Conservation (phyloP, 2,888 invertebrate species). For the Exocentrus adspersus region DNA sequence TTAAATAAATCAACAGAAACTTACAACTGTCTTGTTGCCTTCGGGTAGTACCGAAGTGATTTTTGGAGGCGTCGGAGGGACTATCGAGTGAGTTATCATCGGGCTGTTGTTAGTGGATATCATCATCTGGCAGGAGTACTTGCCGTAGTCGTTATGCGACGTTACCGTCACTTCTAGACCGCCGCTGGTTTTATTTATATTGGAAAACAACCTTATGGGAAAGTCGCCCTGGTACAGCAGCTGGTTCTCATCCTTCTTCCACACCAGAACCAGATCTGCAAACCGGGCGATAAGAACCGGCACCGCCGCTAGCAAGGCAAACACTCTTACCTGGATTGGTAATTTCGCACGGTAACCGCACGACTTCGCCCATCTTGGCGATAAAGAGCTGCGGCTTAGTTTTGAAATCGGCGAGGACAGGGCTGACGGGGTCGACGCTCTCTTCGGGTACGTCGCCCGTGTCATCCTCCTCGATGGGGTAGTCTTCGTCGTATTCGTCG, state of each 20-base stretch:
- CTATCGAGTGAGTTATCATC: conserved; percentile 50
- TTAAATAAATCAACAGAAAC: conserved; percentile 12
- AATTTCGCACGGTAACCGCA: conserved; percentile 58
- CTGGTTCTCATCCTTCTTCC: conserved; percentile 46
- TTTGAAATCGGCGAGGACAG: conserved; percentile 34
- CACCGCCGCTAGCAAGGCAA: too few relatives aligned
- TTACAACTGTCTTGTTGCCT: conserved; percentile 48
- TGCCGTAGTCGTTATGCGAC: conserved; percentile 48
- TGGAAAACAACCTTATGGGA: conserved; percentile 35
- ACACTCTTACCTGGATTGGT: conserved; percentile 37
- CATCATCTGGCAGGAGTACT: conserved; percentile 53
- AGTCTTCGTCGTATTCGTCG: conserved; percentile 52
- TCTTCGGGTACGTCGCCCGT: conserved; percentile 30
- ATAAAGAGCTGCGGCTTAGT: conserved; percentile 49
- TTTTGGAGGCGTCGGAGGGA: conserved; percentile 42
- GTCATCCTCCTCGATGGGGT: conserved; percentile 46
- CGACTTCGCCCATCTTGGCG: conserved; percentile 52
- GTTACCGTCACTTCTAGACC: conserved; percentile 41
- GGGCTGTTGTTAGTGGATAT: conserved; percentile 40
- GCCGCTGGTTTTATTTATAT: conserved; percentile 42
- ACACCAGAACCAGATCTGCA: conserved; percentile 45
- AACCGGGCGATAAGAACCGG: too few relatives aligned
- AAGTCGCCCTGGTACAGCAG: conserved; percentile 48
- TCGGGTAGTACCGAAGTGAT: conserved; percentile 51
- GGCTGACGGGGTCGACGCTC: conserved; percentile 22